Conservation (phyloP, 2,113 vertebrate genomes). For the Alosa alosa region DNA sequence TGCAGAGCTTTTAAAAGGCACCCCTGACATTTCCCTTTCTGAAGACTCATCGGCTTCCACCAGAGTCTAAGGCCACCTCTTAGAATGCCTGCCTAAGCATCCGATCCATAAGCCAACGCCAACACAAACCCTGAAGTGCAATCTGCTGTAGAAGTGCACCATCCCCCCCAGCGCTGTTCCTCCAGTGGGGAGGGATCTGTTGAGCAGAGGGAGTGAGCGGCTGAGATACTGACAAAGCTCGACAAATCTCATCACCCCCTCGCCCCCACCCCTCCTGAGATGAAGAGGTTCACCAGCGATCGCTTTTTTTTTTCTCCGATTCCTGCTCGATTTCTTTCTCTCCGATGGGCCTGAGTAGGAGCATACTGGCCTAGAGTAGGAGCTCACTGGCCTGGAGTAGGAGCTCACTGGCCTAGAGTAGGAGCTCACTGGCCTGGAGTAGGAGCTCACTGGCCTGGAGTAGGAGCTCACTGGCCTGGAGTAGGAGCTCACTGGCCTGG, state of each 20-base stretch:
- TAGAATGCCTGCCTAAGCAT: not conserved
- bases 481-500: not conserved
- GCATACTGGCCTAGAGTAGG: not conserved
- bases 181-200: not conserved
- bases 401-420: too few relatives aligned
- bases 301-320: not conserved
- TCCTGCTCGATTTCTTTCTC: constrained; percentile 30
- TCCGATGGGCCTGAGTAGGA: not conserved
- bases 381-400: not conserved
- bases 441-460: not conserved
- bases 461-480: too few relatives aligned
- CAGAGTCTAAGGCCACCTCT: not conserved
- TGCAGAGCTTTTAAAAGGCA: not conserved
- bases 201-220: not conserved
- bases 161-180: not conserved
- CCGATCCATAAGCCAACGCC: not conserved
- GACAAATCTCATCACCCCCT: not conserved
- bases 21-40: not conserved
- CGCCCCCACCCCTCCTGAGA: too few relatives aligned
- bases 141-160: not conserved
- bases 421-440: not conserved
- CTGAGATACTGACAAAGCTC: not conserved
- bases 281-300: not conserved
- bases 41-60: not conserved
- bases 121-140: not conserved